These are phyloP conservation scores for Macrobrachium nipponense DNA, from an alignment of 1,140 invertebrate species.

Conservation along the genomic window DNA sequence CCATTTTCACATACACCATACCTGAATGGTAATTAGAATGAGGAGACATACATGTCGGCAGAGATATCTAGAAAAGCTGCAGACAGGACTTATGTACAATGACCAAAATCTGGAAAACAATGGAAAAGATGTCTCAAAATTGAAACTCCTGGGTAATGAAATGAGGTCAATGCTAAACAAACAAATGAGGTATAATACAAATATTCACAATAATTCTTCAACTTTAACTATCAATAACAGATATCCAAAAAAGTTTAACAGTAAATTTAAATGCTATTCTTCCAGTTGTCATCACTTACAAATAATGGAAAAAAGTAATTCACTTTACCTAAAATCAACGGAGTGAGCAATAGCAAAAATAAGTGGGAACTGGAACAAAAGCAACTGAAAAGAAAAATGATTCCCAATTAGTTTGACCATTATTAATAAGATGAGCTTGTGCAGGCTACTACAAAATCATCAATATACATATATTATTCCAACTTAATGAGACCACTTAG, in stretches of 20 bases:
- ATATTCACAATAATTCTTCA: too few relatives aligned
- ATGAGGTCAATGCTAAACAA: neutral
- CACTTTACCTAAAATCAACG: conserved; percentile 73
- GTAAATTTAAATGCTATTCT: neutral
- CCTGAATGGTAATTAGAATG: conserved; percentile 39
- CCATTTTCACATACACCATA: neutral
- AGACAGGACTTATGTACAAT: conserved; percentile 38
- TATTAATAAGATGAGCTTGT: too few relatives aligned
- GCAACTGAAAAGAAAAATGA: conserved; percentile 70
- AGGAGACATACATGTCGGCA: conserved; percentile 43
- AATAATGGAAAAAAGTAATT: conserved; percentile 24
- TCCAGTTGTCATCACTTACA: neutral
- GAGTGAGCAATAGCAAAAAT: conserved; percentile 77
- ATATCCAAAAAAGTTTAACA: neutral
- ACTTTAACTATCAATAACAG: too few relatives aligned
- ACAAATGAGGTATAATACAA: neutral
- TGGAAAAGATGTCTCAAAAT: neutral
- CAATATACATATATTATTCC: neutral
- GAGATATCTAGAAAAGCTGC: conserved; percentile 46
- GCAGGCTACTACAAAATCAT: too few relatives aligned
- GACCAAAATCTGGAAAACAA: conserved; percentile 39
- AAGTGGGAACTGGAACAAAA: conserved; percentile 79
- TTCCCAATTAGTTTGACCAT: neutral
- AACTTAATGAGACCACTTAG: too few relatives aligned
- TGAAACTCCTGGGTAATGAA: neutral